These are phyloP conservation scores for Cecidostiba fungosa DNA, from an alignment of 2,888 invertebrate genomes.

Conservation along the genomic window DNA sequence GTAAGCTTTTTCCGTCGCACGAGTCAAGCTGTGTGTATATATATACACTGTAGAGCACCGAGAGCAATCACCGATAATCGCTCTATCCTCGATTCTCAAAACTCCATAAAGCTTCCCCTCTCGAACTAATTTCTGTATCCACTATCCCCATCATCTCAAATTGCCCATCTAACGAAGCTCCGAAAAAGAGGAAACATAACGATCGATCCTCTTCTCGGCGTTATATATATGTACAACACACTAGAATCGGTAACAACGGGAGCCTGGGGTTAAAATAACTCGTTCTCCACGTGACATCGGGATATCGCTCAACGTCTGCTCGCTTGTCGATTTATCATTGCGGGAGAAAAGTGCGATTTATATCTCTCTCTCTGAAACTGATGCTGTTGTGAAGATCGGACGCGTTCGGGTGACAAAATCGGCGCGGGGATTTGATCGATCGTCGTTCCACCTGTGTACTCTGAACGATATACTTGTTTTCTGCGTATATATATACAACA, in stretches of 20 bases:
- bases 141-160: not conserved
- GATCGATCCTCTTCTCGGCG: constrained; percentile 36
- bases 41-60: too few species aligned
- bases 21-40: too few species aligned
- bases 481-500: too few species aligned
- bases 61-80: constrained; percentile 7
- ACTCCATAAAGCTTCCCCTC: not conserved
- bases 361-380: not conserved
- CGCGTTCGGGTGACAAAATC: constrained; percentile 21
- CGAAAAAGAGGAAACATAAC: not conserved
- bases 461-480: not conserved
- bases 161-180: not conserved
- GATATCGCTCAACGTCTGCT: constrained; percentile 46
- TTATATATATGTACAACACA: not conserved
- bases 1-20: constrained; percentile 5
- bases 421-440: not conserved
- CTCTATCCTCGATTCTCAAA: constrained; percentile 5
- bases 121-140: not conserved
- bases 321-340: constrained; percentile 42
- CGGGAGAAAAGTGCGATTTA: constrained; percentile 21
- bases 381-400: not conserved
- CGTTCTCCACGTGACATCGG: not conserved
- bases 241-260: constrained; percentile 28
- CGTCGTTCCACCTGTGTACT: not conserved
- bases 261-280: constrained; percentile 22